Percentiles rank a stretch among this genome's conserved stretches.
phyloP scores from a whole-genome alignment of 2,113 vertebrate species.

The Carassius auratus region DNA sequence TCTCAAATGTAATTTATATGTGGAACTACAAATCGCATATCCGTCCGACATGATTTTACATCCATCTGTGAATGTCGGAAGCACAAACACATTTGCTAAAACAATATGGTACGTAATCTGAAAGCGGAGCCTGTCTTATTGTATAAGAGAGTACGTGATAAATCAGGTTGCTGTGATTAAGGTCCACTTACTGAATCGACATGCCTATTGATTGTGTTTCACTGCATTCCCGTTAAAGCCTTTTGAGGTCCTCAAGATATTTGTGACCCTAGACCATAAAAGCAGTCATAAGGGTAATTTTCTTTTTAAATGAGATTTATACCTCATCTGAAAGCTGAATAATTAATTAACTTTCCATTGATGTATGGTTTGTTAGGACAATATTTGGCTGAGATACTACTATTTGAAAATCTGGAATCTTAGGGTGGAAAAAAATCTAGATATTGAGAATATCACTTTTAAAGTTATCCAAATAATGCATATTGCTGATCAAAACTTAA shows the following conservation, averaged over 20 bases:
- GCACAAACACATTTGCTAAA: slow-evolving; percentile 7
- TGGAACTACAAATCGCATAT: slow-evolving; percentile 1
- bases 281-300: too few species aligned
- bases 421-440: too few species aligned
- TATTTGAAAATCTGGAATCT: too few species aligned
- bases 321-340: too few species aligned
- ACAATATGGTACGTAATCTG: neutral
- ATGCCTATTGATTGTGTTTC: slow-evolving; percentile 45
- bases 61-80: slow-evolving; percentile 12
- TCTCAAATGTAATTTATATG: neutral
- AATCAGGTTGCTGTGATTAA: slow-evolving; percentile 46
- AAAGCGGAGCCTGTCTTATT: slow-evolving; percentile 24
- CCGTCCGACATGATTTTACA: slow-evolving; percentile 8
- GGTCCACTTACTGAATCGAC: slow-evolving; percentile 42
- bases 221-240: slow-evolving; percentile 31
- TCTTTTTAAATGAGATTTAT: too few species aligned
- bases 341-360: too few species aligned
- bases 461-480: too few species aligned
- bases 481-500: too few species aligned
- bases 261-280: too few species aligned
- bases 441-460: too few species aligned
- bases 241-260: neutral
- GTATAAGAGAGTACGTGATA: slow-evolving; percentile 3
- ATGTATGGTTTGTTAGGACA: too few species aligned
- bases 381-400: too few species aligned